Conservation (phyloP, 2,797 vertebrate genomes). For the Enteromius radiatus region DNA sequence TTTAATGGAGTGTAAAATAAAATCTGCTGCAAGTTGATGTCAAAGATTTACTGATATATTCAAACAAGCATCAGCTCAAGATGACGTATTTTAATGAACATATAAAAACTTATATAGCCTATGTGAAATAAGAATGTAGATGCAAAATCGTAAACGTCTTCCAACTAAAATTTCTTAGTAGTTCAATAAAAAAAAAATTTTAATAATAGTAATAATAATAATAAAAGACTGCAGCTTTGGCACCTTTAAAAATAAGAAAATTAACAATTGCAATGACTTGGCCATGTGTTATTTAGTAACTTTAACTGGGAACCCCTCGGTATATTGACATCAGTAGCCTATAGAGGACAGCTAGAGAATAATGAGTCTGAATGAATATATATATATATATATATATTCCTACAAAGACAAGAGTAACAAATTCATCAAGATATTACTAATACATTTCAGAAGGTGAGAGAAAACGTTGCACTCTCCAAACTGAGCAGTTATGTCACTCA, state of each 20-base stretch:
- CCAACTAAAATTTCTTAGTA: neutral
- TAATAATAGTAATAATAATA: neutral
- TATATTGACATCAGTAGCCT: neutral
- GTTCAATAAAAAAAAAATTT: neutral
- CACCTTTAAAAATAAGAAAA: neutral
- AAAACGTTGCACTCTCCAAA: conserved; percentile 11
- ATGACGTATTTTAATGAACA: neutral
- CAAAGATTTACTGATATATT: neutral
- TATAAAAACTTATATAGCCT: neutral
- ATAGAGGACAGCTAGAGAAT: neutral
- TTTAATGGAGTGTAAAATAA: neutral
- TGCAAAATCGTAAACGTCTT: neutral
- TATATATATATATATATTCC: neutral
- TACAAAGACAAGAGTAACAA: neutral
- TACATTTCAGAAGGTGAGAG: neutral
- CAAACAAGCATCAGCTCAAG: neutral
- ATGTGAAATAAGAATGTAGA: neutral
- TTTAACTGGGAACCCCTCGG: neutral
- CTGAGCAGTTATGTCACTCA: neutral
- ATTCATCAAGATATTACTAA: neutral
- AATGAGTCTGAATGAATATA: neutral
- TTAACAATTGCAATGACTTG: neutral
- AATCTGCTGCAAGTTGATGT: neutral
- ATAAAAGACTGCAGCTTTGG: neutral
- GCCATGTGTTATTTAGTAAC: neutral